Base-by-base conservation (phyloP, 2,888 invertebrate genomes). In the Hedya salicella region DNA sequence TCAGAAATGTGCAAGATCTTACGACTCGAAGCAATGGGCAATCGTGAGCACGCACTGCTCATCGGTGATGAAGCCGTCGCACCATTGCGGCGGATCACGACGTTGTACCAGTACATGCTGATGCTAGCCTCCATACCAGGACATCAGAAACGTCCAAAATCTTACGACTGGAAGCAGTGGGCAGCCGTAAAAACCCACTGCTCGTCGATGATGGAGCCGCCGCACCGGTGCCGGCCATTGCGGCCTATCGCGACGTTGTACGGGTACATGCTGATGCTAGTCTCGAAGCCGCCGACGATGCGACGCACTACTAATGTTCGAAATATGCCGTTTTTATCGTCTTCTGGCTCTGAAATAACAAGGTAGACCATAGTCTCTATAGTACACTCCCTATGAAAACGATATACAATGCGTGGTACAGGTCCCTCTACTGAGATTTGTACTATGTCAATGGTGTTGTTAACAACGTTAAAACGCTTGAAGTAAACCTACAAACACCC, bases 161-260 rank as follows among this genome's bases (percentile, higher is more conserved):
- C n/a, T n/a, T n/a, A n/a, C n/a, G n/a, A n/a, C n/a, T n/a, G n/a
- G n/a, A n/a, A 73, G 42, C 91, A 92, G 64, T 91, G 91, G 1
- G 88, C 91, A n/a, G 91, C 91, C 1, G 89, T 89, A 0, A 91
- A 76, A 8, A 92, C 87, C 91, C 91, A 92, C 67, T 91, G 91
- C 57, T 91, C 92, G 62, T 92, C 92, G n/a, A 92, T 88, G 52
- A 92, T 84, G 46, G 88, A 86, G 0, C 91, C 92, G 0, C 92
- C 91, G 30, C 91, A 92, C 91, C 91, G 91, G 59, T 91, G 92
- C 70, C 86, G 87, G 0, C 84, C 85, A 39, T 80, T 87, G 44
- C 88, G 80, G 3, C 87, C 81, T 63, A 92, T 87, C 0, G 89
- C 91, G 54, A 91, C 89, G 70, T 88, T 92, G 76, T 91, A 92